Conservation (phyloP, 2,797 vertebrate species). For the Lepus townsendii region DNA sequence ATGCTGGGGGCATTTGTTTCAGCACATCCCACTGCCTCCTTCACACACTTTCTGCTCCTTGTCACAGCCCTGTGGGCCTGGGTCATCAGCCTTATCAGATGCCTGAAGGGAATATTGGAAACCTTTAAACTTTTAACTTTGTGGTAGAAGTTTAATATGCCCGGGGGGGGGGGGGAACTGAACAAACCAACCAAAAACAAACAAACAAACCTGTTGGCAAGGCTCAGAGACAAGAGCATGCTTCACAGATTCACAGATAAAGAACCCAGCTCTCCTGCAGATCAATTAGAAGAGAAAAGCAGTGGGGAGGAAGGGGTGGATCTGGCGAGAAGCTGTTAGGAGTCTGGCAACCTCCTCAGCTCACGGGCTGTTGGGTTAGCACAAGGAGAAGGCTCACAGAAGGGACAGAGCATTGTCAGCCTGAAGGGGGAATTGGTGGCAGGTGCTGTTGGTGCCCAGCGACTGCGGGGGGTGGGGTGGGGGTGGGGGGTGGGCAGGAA, state of each 20-base stretch:
- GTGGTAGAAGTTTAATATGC: too few relatives aligned
- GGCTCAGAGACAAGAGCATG: not conserved
- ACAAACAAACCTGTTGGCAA: not conserved
- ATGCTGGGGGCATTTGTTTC: not conserved
- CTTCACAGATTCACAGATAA: not conserved
- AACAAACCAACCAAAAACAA: too few relatives aligned
- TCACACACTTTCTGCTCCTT: not conserved
- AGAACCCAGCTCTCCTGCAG: not conserved
- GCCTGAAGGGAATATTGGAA: not conserved
- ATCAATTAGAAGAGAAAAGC: not conserved
- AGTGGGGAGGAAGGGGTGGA: not conserved
- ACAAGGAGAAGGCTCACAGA: not conserved
- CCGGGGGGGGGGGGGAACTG: too few relatives aligned
- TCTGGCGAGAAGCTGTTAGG: too few relatives aligned
- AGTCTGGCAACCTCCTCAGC: not conserved
- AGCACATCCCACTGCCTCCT: not conserved
- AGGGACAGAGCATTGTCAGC: not conserved
- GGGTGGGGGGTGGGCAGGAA: too few relatives aligned
- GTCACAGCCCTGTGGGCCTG: not conserved
- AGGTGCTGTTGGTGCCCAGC: not conserved
- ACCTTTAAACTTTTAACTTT: too few relatives aligned
- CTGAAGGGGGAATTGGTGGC: not conserved
- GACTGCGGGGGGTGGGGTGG: too few relatives aligned
- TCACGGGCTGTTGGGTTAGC: not conserved
- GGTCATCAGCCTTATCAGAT: not conserved